Evolutionary conservation across 2,797 vertebrate genomes (phyloP).

Genomic region (Huso huso): DNA sequence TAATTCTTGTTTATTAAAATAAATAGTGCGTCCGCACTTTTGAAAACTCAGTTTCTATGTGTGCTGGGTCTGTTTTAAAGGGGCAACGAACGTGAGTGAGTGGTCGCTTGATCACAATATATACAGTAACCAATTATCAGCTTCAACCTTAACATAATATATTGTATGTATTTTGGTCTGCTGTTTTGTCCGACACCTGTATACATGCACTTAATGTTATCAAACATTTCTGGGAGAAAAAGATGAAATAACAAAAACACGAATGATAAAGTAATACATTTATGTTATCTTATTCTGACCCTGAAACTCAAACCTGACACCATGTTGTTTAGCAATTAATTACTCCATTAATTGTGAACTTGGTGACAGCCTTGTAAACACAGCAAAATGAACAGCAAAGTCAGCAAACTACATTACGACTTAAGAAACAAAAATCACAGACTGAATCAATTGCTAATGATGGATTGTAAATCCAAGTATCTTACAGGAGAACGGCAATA

Average conservation of each 20-base stretch:
- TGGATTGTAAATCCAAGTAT: constrained; percentile 63
- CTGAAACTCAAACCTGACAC: constrained; percentile 60
- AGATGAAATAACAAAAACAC: constrained; percentile 53
- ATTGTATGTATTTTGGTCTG: no score
- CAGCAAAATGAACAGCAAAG: constrained; percentile 39
- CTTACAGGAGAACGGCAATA: constrained; percentile 49
- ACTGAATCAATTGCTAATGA: constrained; percentile 46
- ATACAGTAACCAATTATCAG: no score
- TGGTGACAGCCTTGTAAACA: constrained; percentile 65
- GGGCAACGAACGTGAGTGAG: no score
- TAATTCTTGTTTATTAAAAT: no score
- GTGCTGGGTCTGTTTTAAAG: no score
- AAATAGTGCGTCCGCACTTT: no score
- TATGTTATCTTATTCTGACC: constrained; percentile 66
- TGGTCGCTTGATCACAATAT: no score
- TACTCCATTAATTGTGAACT: constrained; percentile 61
- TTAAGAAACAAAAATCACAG: constrained; percentile 49
- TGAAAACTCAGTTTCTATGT: no score
- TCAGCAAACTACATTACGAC: constrained; percentile 51
- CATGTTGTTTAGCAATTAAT: constrained; percentile 55
- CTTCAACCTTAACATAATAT: no score
- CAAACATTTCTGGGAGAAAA: constrained; percentile 35
- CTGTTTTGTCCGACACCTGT: no score
- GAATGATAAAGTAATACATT: constrained; percentile 53
- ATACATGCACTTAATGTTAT: no score